Percentiles rank a stretch among this genome's conserved stretches.
These are phyloP conservation scores for Acleris literana DNA, from an alignment of 2,888 invertebrate species.

Conservation along the genomic window DNA sequence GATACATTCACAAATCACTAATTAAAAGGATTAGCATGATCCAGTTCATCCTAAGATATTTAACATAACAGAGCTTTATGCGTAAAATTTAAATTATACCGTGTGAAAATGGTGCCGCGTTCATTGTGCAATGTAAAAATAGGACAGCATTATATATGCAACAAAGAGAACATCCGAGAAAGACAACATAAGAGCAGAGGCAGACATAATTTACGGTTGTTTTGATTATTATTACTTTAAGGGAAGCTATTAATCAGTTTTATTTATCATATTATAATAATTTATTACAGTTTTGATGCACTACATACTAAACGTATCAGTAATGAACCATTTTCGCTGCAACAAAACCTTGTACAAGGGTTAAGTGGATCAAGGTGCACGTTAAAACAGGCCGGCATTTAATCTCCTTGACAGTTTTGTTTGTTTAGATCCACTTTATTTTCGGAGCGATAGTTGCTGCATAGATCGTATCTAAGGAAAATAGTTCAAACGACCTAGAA, in stretches of 20 bases:
- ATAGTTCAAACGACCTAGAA: conserved; percentile 65
- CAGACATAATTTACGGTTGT: background rate
- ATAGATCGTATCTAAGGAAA: conserved; percentile 44
- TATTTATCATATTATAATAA: background rate
- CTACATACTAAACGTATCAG: background rate
- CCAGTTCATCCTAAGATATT: no score
- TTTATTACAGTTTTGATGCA: conserved; percentile 15
- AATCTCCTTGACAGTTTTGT: conserved; percentile 47
- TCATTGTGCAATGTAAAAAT: no score
- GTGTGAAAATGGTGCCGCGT: no score
- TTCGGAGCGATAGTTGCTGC: conserved; percentile 43
- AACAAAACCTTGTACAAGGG: conserved; percentile 30
- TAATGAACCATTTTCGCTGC: conserved; percentile 12
- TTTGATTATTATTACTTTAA: background rate
- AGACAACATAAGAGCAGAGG: no score
- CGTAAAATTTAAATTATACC: no score
- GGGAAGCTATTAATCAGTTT: background rate
- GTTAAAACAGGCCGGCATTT: conserved; percentile 39
- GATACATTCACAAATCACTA: no score
- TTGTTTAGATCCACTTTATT: conserved; percentile 51
- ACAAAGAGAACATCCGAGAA: no score
- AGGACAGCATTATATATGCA: no score
- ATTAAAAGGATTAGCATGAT: no score
- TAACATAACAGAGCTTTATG: no score
- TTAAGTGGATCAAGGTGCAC: conserved; percentile 37